Evolutionary conservation across 2,888 invertebrate genomes (phyloP), one percentile per base, ranked within the genome.

Genomic region (Tyria jacobaeae): DNA sequence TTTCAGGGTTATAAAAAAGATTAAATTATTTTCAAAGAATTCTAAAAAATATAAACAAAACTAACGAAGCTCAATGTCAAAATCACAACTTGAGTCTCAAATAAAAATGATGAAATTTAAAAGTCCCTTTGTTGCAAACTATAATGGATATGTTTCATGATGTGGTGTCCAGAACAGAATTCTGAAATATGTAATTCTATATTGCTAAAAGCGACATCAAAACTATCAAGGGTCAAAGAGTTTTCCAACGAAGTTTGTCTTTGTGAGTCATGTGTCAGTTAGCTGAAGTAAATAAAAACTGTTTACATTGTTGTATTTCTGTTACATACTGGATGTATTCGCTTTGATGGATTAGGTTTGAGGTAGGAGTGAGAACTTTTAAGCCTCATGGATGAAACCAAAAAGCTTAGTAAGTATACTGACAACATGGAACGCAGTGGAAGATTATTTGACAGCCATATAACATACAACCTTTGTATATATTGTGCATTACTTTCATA

Each of bases 201-300:
- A 34, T 31, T 31, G 3, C 35, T 41, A n/a, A 53, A 41, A 37
- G 14, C 41, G 25, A 53, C 52, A 35, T 35, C 52, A 51, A 51
- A 51, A 39, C 37, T 15, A 9, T 10, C 21, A 17, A 15, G 24
- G 10, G 25, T n/a, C 25, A 44, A 44, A 41, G 31, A 54, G 44
- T 54, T 54, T 31, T 15, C 14, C n/a, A 54, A 54, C 41, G 31
- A 54, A 44, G 41, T 54, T 54, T 25, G 3, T 31, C 41, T 54
- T 27, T 31, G 14, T 21, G 21, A 31, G 17, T 56, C 48, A 48
- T 37, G 17, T 49, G 48, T 37, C 27, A 25, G 12, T 24, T 14
- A 39, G 17, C 7, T 24, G 27, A 48, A 56, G 27, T 25, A 35
- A 57, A 31, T 57, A 39, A 47, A n/a, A n/a, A 48, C 48, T 49